Percentiles rank a stretch among this genome's conserved stretches.
Evolutionary conservation across 1,140 invertebrate species (phyloP).

Genomic region (Tetramorium alpestre): DNA sequence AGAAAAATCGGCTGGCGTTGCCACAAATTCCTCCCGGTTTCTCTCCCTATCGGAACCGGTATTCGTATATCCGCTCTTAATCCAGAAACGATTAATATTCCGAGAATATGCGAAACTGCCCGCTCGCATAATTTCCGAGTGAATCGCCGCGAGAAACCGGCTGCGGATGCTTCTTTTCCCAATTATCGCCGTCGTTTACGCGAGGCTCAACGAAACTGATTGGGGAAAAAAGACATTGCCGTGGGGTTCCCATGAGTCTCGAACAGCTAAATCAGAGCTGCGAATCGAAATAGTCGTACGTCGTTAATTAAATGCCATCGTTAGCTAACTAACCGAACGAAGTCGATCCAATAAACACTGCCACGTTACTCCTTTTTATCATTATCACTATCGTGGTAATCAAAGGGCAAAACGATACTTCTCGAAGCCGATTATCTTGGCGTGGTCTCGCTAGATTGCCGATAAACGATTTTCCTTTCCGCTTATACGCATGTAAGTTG

Average conservation of each 20-base stretch:
- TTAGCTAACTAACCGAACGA: background rate
- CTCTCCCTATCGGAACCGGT: constrained; percentile 77
- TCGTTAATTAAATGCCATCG: constrained; percentile 13
- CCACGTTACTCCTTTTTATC: background rate
- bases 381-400: background rate
- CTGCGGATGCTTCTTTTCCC: constrained; percentile 22
- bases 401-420: background rate
- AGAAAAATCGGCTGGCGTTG: constrained; percentile 35
- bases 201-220: constrained; percentile 2
- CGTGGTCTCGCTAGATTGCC: background rate
- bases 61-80: constrained; percentile 75
- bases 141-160: constrained; percentile 62
- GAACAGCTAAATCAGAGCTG: background rate
- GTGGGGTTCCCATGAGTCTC: constrained; percentile 25
- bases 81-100: constrained; percentile 80
- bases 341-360: background rate
- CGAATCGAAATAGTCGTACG: background rate
- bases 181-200: constrained; percentile 24
- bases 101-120: constrained; percentile 71
- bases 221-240: background rate
- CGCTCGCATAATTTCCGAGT: constrained; percentile 72
- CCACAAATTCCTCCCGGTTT: constrained; percentile 74
- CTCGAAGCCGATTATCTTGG: background rate
- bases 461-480: constrained; percentile 7
- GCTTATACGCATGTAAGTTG: background rate